These are phyloP conservation scores for Callinectes sapidus DNA, from an alignment of 2,888 invertebrate species.

Conservation along the genomic window DNA sequence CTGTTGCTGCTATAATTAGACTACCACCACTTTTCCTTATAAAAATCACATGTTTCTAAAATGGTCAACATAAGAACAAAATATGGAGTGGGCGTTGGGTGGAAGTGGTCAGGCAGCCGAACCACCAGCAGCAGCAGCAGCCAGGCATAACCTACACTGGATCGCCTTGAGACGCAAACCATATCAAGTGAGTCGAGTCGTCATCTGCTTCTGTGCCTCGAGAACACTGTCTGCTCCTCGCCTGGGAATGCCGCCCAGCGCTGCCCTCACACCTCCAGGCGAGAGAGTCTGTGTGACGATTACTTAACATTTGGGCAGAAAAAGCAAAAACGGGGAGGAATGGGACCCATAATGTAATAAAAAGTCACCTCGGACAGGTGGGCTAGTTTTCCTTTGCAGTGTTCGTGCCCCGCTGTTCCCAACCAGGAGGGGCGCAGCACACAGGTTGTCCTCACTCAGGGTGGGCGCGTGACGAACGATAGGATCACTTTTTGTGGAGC, in stretches of 20 bases:
- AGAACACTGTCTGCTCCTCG: neutral
- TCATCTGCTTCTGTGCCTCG: neutral
- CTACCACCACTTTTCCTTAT: neutral
- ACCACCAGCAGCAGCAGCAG: neutral
- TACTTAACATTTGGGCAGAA: neutral
- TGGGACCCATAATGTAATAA: neutral
- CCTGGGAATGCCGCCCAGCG: conserved; percentile 3
- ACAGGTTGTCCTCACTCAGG: neutral
- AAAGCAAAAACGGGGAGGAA: neutral
- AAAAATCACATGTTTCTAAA: neutral
- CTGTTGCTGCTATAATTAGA: neutral
- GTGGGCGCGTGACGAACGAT: neutral
- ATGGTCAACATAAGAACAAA: neutral
- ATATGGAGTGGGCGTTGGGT: conserved; percentile 13
- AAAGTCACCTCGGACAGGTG: neutral
- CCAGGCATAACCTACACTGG: conserved; percentile 23
- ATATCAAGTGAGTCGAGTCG: neutral
- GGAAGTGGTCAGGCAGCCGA: conserved; percentile 30
- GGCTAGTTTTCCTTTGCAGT: conserved; percentile 1
- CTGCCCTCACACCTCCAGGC: neutral
- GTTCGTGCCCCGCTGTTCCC: neutral
- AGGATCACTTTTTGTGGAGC: conserved; percentile 7
- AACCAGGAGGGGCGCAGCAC: neutral
- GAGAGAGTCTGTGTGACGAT: neutral
- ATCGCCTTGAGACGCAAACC: conserved; percentile 23